Base-by-base conservation (phyloP, 2,888 invertebrate genomes). In the Sarcophaga variegata region DNA sequence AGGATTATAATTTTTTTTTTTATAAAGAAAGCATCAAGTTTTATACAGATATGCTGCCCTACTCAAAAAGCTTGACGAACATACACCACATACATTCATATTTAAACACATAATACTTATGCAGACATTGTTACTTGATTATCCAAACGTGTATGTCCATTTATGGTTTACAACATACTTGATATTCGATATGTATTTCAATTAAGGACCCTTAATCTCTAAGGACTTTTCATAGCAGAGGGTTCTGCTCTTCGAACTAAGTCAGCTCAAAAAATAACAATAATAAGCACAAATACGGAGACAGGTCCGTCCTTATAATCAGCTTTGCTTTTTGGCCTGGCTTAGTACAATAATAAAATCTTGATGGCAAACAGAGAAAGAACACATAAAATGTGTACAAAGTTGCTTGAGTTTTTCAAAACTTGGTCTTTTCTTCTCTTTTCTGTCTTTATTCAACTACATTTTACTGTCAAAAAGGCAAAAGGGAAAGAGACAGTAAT, bases 111-210 rank as follows among this genome's bases (percentile, higher is more conserved):
- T n/a, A 69, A 69, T 69, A 47, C 20, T 47, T 47, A 20, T 47
- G 49, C 66, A 64, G 54, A 74, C 75, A 76, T 75, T 80, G 70
- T 71, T 64, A 64, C 80, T 75, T 47, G 47, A 45, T 64, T 45
- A 45, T 54, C 59, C 17, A 70, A 67, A 54, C 45, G 17, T 17
- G 49, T 37, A 22, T 70, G 64, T 59, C 20, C n/a, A 20, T 76
- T 25, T 70, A 45, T 37, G 10, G 37, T 37, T 84, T 80, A 80
- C 64, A 80, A 79, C 49, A 62, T 70, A 70, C 76, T 80, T 80
- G 86, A 83, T 86, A 80, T 22, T 83, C 80, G 63, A 76, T 86
- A 83, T 37, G 37, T 37, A 37, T 86, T 86, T 86, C 80, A 83
- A 83, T 83, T 83, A 86, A 72, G 76, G 54, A 37, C 14, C 20